Conservation (phyloP, 2,888 invertebrate genomes). For the Hylaea fasciaria region DNA sequence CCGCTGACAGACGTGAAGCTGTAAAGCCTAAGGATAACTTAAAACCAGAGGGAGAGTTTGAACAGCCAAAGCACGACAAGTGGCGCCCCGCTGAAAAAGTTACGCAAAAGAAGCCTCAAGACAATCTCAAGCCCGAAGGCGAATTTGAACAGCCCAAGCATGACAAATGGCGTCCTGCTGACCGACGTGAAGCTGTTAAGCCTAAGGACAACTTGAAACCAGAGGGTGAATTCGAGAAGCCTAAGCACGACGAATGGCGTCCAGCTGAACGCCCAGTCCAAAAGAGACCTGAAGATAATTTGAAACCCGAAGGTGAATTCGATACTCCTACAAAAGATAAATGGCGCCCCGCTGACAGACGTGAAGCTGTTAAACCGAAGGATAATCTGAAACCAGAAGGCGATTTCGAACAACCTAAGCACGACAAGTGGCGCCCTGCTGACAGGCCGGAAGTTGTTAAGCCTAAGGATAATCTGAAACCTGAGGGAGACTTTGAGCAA, state of each 20-base stretch:
- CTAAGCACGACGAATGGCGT: conserved; percentile 63
- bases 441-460: conserved; percentile 59
- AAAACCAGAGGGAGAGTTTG: conserved; percentile 70
- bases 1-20: conserved; percentile 67
- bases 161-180: conserved; percentile 73
- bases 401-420: conserved; percentile 75
- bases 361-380: conserved; percentile 65
- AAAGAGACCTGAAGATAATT: conserved; percentile 42
- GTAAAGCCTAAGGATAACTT: conserved; percentile 78
- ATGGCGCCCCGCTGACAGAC: conserved; percentile 55
- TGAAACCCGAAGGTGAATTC: conserved; percentile 83
- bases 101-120: conserved; percentile 83
- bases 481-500: conserved; percentile 85
- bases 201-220: conserved; percentile 73
- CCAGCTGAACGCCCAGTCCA: conserved; percentile 58
- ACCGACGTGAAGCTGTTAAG: conserved; percentile 57
- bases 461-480: conserved; percentile 82
- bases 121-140: conserved; percentile 85
- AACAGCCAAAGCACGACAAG: conserved; percentile 51
- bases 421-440: conserved; percentile 64
- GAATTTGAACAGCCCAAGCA: conserved; percentile 79
- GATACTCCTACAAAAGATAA: conserved; percentile 54
- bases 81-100: conserved; percentile 83
- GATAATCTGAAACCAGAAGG: conserved; percentile 86
- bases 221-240: conserved; percentile 52